Percentiles rank a stretch among this genome's conserved stretches.
phyloP scores from a whole-genome alignment of 1,140 invertebrate genomes.

The Drosophila subobscura region DNA sequence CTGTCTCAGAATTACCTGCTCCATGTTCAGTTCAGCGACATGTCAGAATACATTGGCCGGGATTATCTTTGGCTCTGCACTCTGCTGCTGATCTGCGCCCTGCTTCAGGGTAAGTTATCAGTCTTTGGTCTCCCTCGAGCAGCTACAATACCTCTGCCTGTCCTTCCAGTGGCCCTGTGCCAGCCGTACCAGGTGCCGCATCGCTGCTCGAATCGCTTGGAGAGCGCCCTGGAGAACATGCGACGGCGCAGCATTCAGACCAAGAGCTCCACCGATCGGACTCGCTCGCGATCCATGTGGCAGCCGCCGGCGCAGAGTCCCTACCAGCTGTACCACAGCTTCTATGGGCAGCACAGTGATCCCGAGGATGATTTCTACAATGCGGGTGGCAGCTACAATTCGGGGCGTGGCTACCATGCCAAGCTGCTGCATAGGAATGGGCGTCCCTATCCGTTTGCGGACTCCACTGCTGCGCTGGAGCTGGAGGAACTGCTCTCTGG shows the following conservation, averaged over 20 bases:
- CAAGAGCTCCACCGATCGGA: conserved; percentile 45
- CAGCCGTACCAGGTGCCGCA: conserved; percentile 71
- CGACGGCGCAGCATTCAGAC: conserved; percentile 82
- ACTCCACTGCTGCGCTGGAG: conserved; percentile 45
- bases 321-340: conserved; percentile 85
- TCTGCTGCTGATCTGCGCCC: conserved; percentile 37
- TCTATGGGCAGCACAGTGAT: conserved; percentile 79
- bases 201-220: conserved; percentile 84
- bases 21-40: conserved; percentile 17
- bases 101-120: conserved; percentile 49
- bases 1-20: neutral
- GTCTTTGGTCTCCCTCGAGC: neutral
- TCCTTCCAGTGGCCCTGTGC: conserved; percentile 24
- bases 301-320: conserved; percentile 84
- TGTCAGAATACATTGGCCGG: conserved; percentile 37
- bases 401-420: conserved; percentile 65
- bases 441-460: conserved; percentile 45
- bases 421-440: conserved; percentile 62
- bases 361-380: conserved; percentile 77
- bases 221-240: conserved; percentile 84
- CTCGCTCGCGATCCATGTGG: conserved; percentile 64
- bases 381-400: conserved; percentile 34
- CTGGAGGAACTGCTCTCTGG: conserved; percentile 60
- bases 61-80: conserved; percentile 25
- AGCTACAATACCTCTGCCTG: neutral